Base-by-base conservation (phyloP, 2,113 vertebrate species). In the Chelonoidis abingdonii region DNA sequence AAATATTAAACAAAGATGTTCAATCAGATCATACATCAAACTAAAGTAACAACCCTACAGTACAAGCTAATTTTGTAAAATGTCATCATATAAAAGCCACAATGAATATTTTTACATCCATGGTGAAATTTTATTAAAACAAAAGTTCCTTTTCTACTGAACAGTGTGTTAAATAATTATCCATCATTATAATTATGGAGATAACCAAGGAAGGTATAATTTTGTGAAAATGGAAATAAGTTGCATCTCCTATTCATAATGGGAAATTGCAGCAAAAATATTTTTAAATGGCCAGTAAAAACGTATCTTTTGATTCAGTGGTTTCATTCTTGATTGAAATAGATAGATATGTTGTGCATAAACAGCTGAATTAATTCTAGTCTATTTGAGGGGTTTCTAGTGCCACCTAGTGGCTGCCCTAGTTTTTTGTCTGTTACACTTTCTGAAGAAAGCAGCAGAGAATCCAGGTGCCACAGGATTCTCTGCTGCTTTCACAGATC, bases 351-450 rank as follows among this genome's bases (percentile, higher is more conserved):
- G 1, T 6, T 0, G 38, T 54, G 1, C 35, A 0, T 0, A 8
- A n/a, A 4, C 2, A 1, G 17, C 1, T 16, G 56, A 16, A 5
- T 31, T 1, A 50, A 24, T 5, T 4, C 27, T 1, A 3, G 29
- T 62, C 87, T 75, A 47, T 98, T 97, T 90, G 57, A 85, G 98
- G 97, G 95, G 94, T 97, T 98, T 98, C 92, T 98, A 97, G 92
- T 97, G 98, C 98, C 98, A 98, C 94, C 98, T 98, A 98, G 98
- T 97, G 98, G 97, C 90, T n/a, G 35, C 52, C 12, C 2, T 9
- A 3, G 10, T 13, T 57, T 24, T 10, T 72, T 1, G 4, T 0
- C 24, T 50, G 0, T 44, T 1, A 2, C 2, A 13, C 17, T 84
- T 44, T 65, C 1, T 0, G 24, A 27, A 47, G 38, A 78, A n/a